A percentile compares a stretch with the other conserved stretches of the same genome.
phyloP scores from a whole-genome alignment of 2,888 invertebrate species.

The Tenthredo scrophulariae region DNA sequence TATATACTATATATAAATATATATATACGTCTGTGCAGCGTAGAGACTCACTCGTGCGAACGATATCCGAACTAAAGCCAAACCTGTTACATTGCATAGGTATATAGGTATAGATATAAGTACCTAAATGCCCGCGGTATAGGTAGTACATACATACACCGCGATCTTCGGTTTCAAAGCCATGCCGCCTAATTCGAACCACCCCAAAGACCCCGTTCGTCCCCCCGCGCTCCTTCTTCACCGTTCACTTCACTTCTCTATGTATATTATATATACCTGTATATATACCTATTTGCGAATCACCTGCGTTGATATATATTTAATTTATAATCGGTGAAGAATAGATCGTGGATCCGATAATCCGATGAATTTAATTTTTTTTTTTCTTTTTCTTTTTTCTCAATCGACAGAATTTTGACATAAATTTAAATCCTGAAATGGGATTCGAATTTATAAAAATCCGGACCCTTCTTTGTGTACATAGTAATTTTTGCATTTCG shows the following conservation, averaged over 20 bases:
- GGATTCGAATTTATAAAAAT: too few relatives aligned
- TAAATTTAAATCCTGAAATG: too few relatives aligned
- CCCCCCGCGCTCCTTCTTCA: neutral
- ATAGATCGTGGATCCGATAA: too few relatives aligned
- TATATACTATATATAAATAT: neutral
- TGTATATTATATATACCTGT: neutral
- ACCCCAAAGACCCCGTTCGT: neutral
- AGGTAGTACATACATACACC: neutral
- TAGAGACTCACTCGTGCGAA: neutral
- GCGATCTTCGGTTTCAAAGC: constrained; percentile 1
- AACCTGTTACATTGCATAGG: neutral
- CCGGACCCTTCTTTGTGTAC: too few relatives aligned
- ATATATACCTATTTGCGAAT: too few relatives aligned
- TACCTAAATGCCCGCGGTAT: neutral
- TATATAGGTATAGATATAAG: neutral
- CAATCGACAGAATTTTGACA: too few relatives aligned
- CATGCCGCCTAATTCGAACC: neutral
- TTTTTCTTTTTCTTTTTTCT: too few relatives aligned
- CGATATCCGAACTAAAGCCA: neutral
- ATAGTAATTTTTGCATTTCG: too few relatives aligned
- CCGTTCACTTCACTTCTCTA: neutral
- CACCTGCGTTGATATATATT: too few relatives aligned
- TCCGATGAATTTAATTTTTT: too few relatives aligned
- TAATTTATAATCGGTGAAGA: too few relatives aligned
- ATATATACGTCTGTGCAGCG: neutral